phyloP scores from a whole-genome alignment of 2,113 vertebrate species.

The Caranx ignobilis region DNA sequence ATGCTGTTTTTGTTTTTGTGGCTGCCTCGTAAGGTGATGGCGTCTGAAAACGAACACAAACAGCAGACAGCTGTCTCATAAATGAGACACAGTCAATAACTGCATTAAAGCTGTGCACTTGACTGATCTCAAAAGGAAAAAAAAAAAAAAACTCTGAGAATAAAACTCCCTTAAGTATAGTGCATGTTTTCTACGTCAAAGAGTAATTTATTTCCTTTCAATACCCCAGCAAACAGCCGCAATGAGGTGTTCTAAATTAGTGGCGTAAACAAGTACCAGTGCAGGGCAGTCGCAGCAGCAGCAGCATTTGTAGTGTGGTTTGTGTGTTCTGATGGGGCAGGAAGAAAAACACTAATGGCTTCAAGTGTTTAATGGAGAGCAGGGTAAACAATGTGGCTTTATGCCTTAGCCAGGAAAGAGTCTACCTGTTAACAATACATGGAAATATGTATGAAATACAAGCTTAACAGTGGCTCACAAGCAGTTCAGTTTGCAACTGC shows the following conservation, averaged over 20 bases:
- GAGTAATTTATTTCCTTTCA: slow-evolving; percentile 32
- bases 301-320: neutral
- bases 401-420: slow-evolving; percentile 22
- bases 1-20: slow-evolving; percentile 6
- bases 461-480: neutral
- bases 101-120: slow-evolving; percentile 19
- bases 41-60: slow-evolving; percentile 7
- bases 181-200: neutral
- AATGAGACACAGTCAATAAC: neutral
- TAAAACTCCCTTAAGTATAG: neutral
- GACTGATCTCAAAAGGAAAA: slow-evolving; percentile 7
- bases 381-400: slow-evolving; percentile 44
- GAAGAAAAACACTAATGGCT: slow-evolving; percentile 28
- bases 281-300: neutral
- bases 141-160: neutral
- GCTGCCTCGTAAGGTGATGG: neutral
- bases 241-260: slow-evolving; percentile 32
- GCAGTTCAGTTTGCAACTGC: neutral
- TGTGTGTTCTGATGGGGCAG: slow-evolving; percentile 17
- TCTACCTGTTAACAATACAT: slow-evolving; percentile 16
- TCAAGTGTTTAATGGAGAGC: slow-evolving; percentile 46
- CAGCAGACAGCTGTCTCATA: neutral
- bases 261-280: slow-evolving; percentile 35
- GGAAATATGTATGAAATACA: slow-evolving; percentile 26
- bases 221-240: slow-evolving; percentile 22